A percentile compares a stretch with the other conserved stretches of the same genome.
phyloP scores from a whole-genome alignment of 2,113 vertebrate genomes.

The Origma solitaria region DNA sequence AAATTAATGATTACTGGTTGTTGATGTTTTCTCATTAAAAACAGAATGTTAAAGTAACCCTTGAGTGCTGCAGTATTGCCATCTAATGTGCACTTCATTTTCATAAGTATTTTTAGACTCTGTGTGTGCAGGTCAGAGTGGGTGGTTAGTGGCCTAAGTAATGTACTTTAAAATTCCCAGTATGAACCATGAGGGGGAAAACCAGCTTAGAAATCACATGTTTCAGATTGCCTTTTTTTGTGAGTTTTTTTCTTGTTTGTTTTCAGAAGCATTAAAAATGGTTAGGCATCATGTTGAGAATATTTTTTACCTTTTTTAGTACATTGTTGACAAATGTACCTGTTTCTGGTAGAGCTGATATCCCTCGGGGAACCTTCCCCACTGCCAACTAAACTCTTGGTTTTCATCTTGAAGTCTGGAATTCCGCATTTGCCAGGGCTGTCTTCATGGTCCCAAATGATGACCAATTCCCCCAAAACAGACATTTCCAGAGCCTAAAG shows the following conservation, averaged over 20 bases:
- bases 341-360: background rate
- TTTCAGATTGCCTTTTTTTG: background rate
- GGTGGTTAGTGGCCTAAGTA: background rate
- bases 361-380: background rate
- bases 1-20: background rate
- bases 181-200: background rate
- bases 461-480: background rate
- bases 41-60: background rate
- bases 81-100: background rate
- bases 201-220: background rate
- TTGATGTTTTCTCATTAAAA: background rate
- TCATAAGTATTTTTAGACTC: background rate
- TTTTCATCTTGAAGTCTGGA: background rate
- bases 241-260: background rate
- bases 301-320: background rate
- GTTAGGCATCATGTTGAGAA: background rate
- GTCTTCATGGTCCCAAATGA: background rate
- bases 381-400: background rate
- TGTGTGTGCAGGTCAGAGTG: background rate
- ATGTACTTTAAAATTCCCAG: background rate
- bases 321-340: background rate
- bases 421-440: background rate
- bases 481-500: background rate
- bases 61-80: background rate
- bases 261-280: background rate